Evolutionary conservation across 2,888 invertebrate genomes (phyloP).

Genomic region (Drosophila tanythrix): DNA sequence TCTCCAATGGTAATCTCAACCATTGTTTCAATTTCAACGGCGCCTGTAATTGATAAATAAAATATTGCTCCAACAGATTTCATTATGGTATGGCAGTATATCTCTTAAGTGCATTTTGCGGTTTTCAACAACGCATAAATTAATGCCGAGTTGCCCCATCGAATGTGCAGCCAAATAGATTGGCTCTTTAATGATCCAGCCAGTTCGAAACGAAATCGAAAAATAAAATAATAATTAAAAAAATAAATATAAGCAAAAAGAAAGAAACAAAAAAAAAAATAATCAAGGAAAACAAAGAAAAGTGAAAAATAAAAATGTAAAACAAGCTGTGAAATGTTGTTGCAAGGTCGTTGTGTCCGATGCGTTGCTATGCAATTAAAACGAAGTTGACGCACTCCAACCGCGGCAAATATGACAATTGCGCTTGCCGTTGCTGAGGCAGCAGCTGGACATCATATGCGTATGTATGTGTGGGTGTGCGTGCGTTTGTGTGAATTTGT

Average conservation of each 20-base stretch:
- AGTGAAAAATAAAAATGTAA: slow-evolving; percentile 24
- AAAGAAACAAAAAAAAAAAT: slow-evolving; percentile 2
- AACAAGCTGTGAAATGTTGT: slow-evolving; percentile 24
- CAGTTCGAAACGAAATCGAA: slow-evolving; percentile 4
- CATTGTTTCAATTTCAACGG: slow-evolving; percentile 3
- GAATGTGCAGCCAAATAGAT: slow-evolving; percentile 36
- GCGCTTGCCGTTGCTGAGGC: slow-evolving; percentile 25
- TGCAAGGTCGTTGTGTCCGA: slow-evolving; percentile 37
- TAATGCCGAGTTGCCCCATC: slow-evolving; percentile 39
- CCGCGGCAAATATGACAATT: slow-evolving; percentile 38
- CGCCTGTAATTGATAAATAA: slow-evolving; percentile 68
- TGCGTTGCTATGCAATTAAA: slow-evolving; percentile 59
- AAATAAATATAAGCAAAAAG: background rate
- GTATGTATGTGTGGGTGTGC: background rate
- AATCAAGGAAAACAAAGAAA: slow-evolving; percentile 3
- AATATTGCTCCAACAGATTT: slow-evolving; percentile 53
- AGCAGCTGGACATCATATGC: slow-evolving; percentile 24
- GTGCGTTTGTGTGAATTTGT: slow-evolving; percentile 1
- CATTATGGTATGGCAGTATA: slow-evolving; percentile 28
- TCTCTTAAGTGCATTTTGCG: slow-evolving; percentile 72
- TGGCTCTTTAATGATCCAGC: slow-evolving; percentile 63
- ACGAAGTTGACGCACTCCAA: slow-evolving; percentile 35
- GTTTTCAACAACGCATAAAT: slow-evolving; percentile 67
- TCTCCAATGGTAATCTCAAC: slow-evolving; percentile 20
- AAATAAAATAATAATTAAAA: slow-evolving; percentile 1